These are phyloP conservation scores for Byasa hedistus DNA, from an alignment of 2,888 invertebrate genomes.

Conservation along the genomic window DNA sequence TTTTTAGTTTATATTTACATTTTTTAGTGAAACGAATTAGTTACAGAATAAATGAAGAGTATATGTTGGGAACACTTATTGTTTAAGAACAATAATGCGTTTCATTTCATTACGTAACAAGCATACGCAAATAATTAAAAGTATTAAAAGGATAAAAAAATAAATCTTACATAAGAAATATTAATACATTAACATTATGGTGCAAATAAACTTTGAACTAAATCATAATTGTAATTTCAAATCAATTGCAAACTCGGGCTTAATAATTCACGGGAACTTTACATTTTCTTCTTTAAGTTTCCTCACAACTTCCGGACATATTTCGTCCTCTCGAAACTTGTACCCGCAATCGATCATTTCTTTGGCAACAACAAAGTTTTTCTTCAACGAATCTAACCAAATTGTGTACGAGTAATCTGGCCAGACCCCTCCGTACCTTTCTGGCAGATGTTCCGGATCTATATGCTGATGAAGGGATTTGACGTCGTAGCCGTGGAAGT, in stretches of 20 bases:
- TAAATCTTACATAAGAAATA: not conserved
- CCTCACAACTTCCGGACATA: constrained; percentile 58
- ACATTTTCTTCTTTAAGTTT: constrained; percentile 61
- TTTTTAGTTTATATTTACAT: too few relatives aligned
- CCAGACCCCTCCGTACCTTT: constrained; percentile 84
- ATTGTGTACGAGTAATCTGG: constrained; percentile 87
- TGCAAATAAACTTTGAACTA: not conserved
- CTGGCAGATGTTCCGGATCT: constrained; percentile 84
- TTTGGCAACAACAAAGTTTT: constrained; percentile 79
- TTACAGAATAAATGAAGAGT: too few relatives aligned
- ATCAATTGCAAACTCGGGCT: not conserved
- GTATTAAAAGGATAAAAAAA: not conserved
- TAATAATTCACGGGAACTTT: constrained; percentile 46
- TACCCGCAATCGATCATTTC: constrained; percentile 84
- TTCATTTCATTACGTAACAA: too few relatives aligned
- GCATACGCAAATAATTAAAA: not conserved
- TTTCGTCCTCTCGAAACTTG: constrained; percentile 71
- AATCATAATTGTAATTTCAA: not conserved
- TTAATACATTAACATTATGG: not conserved
- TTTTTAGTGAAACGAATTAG: too few relatives aligned
- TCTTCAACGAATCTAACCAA: constrained; percentile 84
- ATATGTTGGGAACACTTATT: too few relatives aligned
- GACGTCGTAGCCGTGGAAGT: constrained; percentile 86
- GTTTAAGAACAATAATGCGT: too few relatives aligned
- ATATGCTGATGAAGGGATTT: constrained; percentile 87